Base-by-base conservation (phyloP, 2,113 vertebrate genomes). In the Cepphus grylle region DNA sequence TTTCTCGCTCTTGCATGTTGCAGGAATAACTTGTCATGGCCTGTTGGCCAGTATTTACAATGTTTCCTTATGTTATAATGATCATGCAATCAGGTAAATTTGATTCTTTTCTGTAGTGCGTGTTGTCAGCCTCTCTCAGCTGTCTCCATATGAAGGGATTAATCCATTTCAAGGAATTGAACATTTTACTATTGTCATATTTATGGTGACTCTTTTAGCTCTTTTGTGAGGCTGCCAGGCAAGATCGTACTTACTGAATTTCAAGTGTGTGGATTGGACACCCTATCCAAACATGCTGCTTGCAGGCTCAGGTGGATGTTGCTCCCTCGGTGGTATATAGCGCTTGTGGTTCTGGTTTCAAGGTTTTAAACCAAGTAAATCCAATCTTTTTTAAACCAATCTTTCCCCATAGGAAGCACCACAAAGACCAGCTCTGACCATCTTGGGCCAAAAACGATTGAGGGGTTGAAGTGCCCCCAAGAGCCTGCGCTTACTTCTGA, bases 1-100 rank as follows among this genome's bases (percentile, higher is more conserved):
- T 93, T 89, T 87, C 81, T n/a, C 89, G 95, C 58, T 71, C 36
- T 23, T 87, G 66, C 84, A 65, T 40, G 93, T 77, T 95, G 50
- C n/a, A 84, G 65, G 45, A 62, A 30, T 73, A 94, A 93, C 91
- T 86, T 95, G 93, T 70, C 45, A 47, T 50, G 66, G 63, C 81
- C 73, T 87, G 94, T 81, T 85, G 93, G 32, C 42, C 50, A 20
- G 23, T 73, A 53, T 85, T 97, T 96, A 77, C 29, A n/a, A 25
- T 13, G 21, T 88, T 93, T 89, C 58, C 94, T 76, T 36, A 30
- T 59, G 49, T 55, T 90, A 63, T 66, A 70, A 65, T 42, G 12
- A 8, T 69, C 0, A 5, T 58, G 22, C n/a, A 47, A 79, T 66
- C 69, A 62, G 22, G 23, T 73, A 38, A 79, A 87, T 82, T 38